Evolutionary conservation across 2,797 vertebrate species (phyloP).

Genomic region (Pipistrellus pipistrellus): DNA sequence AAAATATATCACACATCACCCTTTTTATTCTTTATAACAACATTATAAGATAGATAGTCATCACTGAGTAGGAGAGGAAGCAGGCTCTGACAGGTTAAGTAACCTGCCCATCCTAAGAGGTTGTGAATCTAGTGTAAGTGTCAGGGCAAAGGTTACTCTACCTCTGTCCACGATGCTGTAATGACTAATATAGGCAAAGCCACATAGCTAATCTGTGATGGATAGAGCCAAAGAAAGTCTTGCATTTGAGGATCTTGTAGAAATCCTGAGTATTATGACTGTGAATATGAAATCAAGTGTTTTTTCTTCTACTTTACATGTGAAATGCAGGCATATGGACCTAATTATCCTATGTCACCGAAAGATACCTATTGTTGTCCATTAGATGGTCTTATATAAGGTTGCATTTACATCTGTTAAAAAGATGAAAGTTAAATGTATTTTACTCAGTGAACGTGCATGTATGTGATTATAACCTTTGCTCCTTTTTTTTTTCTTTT

Average conservation of each 20-base stretch:
- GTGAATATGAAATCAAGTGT: conserved; percentile 25
- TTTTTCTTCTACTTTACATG: conserved; percentile 46
- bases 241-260: conserved; percentile 1
- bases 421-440: conserved; percentile 55
- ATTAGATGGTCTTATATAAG: not conserved
- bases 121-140: conserved; percentile 8
- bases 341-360: not conserved
- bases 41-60: not conserved
- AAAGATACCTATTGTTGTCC: conserved; percentile 26
- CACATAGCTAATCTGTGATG: not conserved
- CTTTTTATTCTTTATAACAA: not conserved
- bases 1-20: not conserved
- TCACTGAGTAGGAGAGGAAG: conserved; percentile 2
- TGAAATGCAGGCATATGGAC: not conserved
- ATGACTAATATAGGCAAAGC: not conserved
- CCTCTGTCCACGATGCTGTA: not conserved
- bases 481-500: conserved; percentile 58
- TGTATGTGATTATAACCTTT: conserved; percentile 50
- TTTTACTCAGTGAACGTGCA: conserved; percentile 13
- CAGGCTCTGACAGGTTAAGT: not conserved
- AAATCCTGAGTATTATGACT: conserved; percentile 12
- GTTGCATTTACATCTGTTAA: conserved; percentile 35
- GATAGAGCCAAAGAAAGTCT: not conserved
- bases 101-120: not conserved
- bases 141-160: conserved; percentile 27